Conservation (phyloP, 2,797 vertebrate species). For the Lophius americanus region DNA sequence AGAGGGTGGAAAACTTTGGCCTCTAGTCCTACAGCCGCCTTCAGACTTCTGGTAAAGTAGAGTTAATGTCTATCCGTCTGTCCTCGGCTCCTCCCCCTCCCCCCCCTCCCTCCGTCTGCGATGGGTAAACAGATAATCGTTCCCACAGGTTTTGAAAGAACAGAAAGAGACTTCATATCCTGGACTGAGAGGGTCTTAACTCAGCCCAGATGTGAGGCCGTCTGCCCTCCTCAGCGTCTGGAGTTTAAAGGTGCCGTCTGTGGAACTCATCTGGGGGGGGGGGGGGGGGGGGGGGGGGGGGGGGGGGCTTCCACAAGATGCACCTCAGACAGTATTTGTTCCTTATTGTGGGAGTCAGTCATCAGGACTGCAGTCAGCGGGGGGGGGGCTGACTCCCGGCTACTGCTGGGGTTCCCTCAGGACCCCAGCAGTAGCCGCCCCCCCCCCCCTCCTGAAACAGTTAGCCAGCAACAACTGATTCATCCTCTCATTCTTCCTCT, state of each 20-base stretch:
- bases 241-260: neutral
- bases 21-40: constrained; percentile 46
- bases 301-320: no score
- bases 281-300: no score
- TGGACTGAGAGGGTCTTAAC: neutral
- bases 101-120: constrained; percentile 38
- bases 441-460: no score
- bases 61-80: constrained; percentile 43
- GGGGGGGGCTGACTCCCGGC: no score
- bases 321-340: no score
- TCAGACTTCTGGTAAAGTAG: constrained; percentile 66
- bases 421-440: no score
- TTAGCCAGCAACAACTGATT: no score
- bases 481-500: no score
- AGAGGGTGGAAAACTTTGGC: constrained; percentile 58
- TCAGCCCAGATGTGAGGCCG: neutral
- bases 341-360: no score
- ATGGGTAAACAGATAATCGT: neutral
- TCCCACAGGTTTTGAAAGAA: neutral
- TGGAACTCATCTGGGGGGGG: no score
- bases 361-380: no score
- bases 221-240: neutral
- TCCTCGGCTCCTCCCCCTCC: constrained; percentile 63
- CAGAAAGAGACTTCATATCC: neutral
- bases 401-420: no score